phyloP scores from a whole-genome alignment of 2,113 vertebrate genomes.

The Vulpes vulpes region DNA sequence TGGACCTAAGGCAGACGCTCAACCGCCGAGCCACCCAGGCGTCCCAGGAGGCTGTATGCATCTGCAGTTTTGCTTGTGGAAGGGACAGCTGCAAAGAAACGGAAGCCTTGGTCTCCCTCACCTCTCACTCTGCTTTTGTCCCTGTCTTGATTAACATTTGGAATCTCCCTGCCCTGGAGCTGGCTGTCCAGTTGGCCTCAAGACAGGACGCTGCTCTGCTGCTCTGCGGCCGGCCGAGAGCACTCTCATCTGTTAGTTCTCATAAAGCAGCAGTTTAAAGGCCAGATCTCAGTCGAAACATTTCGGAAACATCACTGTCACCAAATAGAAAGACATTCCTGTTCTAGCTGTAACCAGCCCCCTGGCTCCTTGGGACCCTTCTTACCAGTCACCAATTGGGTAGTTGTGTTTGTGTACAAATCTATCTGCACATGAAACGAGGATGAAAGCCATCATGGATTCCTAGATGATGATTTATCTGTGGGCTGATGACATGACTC shows the following conservation, averaged over 20 bases:
- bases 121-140: neutral
- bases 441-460: neutral
- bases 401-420: neutral
- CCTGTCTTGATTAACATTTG: neutral
- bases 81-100: neutral
- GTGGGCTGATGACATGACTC: neutral
- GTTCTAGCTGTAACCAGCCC: neutral
- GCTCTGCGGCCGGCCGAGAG: neutral
- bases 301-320: neutral
- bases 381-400: neutral
- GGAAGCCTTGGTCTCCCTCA: neutral
- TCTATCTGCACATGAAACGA: neutral
- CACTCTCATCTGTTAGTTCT: conserved; percentile 36
- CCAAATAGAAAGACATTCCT: neutral
- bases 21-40: too few relatives aligned
- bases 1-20: too few relatives aligned
- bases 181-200: neutral
- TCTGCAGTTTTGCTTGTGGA: neutral
- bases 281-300: neutral
- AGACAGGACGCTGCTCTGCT: neutral
- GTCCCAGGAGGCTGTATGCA: too few relatives aligned
- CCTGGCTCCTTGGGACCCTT: neutral
- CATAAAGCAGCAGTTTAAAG: conserved; percentile 35
- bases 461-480: neutral
- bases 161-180: neutral